A percentile compares a stretch with the other conserved stretches of the same genome.
Conservation (phyloP, 2,113 vertebrate species). For the Potamarius usumacintae region DNA sequence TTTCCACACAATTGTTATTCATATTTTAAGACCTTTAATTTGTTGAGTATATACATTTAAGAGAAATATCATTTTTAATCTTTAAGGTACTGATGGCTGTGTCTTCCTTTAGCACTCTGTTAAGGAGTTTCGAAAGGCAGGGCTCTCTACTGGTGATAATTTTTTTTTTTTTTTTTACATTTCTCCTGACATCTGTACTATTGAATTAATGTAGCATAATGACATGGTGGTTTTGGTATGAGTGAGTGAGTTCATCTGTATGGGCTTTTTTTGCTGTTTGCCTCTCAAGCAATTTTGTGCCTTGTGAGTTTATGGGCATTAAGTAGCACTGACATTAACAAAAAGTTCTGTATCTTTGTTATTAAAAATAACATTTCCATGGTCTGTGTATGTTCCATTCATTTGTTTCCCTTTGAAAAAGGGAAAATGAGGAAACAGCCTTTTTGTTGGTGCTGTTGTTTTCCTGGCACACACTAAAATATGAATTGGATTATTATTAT, state of each 20-base stretch:
- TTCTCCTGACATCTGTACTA: constrained; percentile 5
- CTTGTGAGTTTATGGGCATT: neutral
- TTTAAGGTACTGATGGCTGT: neutral
- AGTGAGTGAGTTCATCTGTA: neutral
- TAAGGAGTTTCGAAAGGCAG: neutral
- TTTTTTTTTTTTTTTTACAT: neutral
- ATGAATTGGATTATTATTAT: no score
- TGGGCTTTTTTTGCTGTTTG: no score
- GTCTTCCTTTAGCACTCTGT: neutral
- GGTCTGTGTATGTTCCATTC: neutral
- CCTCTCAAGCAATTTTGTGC: neutral
- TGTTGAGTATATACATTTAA: neutral
- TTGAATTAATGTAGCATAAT: neutral
- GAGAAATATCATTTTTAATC: neutral
- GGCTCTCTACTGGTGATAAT: neutral
- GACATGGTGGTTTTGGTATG: neutral
- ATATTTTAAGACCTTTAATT: neutral
- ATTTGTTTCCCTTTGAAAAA: neutral
- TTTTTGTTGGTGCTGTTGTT: neutral
- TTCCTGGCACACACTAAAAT: neutral
- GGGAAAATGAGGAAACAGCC: neutral
- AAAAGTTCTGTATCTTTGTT: neutral
- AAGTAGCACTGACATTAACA: neutral
- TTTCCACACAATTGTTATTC: neutral
- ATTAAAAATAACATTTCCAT: neutral